phyloP scores from a whole-genome alignment of 2,888 invertebrate species.

The Dyspetes luteomarginatus region DNA sequence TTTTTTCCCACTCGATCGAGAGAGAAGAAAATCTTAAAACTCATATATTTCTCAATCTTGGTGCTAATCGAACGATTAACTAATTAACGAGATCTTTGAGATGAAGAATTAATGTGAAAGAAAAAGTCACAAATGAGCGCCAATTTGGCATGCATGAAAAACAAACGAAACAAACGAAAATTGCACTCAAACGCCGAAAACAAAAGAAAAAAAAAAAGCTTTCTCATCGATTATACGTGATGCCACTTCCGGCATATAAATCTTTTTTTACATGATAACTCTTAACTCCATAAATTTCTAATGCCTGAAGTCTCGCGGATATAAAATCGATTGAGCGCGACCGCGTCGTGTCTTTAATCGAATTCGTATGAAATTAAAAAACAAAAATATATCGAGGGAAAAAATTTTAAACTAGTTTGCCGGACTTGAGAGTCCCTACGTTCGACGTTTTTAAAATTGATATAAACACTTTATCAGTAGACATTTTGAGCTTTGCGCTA shows the following conservation, averaged over 20 bases:
- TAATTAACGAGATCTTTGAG: slow-evolving; percentile 36
- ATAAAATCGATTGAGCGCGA: slow-evolving; percentile 16
- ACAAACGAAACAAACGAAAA: slow-evolving; percentile 25
- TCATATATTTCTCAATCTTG: slow-evolving; percentile 25
- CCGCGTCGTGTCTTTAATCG: slow-evolving; percentile 12
- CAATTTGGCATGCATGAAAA: slow-evolving; percentile 21
- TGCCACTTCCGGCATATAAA: slow-evolving; percentile 65
- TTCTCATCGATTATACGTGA: slow-evolving; percentile 65
- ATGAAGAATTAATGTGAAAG: neutral
- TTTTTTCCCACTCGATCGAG: neutral
- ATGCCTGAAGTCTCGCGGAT: slow-evolving; percentile 54
- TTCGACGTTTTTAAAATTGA: slow-evolving; percentile 49
- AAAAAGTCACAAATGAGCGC: slow-evolving; percentile 23
- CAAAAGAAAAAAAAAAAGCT: slow-evolving; percentile 11
- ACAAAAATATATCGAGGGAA: slow-evolving; percentile 8
- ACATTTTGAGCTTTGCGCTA: slow-evolving; percentile 12
- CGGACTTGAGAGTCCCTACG: slow-evolving; percentile 17
- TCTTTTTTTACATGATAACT: slow-evolving; percentile 75
- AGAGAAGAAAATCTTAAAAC: neutral
- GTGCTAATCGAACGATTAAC: slow-evolving; percentile 43
- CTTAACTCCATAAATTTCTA: slow-evolving; percentile 77
- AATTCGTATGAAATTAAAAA: neutral
- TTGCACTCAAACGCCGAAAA: neutral
- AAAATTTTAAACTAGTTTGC: slow-evolving; percentile 36
- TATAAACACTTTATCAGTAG: slow-evolving; percentile 31